These are phyloP conservation scores for Uria lomvia DNA, from an alignment of 2,113 vertebrate species.

Conservation along the genomic window DNA sequence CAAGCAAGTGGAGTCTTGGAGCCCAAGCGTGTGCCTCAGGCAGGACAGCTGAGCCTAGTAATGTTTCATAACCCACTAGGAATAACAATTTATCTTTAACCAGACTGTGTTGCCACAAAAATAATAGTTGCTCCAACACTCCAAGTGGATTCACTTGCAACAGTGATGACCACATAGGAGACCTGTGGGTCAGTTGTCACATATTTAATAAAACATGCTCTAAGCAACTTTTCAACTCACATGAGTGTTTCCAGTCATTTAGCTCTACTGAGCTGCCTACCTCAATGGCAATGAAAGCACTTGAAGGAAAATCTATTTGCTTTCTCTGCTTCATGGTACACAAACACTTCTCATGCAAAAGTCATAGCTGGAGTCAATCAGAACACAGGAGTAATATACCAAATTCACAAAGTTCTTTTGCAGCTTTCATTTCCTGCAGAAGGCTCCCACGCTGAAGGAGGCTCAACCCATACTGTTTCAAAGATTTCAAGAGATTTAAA, in stretches of 20 bases:
- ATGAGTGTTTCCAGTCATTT: neutral
- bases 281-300: neutral
- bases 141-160: neutral
- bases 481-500: conserved; percentile 18
- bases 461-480: neutral
- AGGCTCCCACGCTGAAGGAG: neutral
- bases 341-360: neutral
- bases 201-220: neutral
- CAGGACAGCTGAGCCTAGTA: neutral
- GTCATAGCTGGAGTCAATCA: neutral
- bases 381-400: neutral
- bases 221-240: neutral
- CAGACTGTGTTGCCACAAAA: neutral
- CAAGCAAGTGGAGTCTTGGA: neutral
- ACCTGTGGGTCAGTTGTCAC: neutral
- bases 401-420: neutral
- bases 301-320: neutral
- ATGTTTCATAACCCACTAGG: neutral
- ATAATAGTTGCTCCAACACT: neutral
- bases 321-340: neutral
- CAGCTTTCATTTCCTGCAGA: neutral
- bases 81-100: neutral
- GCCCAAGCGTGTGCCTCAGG: neutral
- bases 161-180: rapidly evolving
- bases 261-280: neutral